Conservation (phyloP, 2,888 invertebrate species). For the Drosophila meridionalis region DNA sequence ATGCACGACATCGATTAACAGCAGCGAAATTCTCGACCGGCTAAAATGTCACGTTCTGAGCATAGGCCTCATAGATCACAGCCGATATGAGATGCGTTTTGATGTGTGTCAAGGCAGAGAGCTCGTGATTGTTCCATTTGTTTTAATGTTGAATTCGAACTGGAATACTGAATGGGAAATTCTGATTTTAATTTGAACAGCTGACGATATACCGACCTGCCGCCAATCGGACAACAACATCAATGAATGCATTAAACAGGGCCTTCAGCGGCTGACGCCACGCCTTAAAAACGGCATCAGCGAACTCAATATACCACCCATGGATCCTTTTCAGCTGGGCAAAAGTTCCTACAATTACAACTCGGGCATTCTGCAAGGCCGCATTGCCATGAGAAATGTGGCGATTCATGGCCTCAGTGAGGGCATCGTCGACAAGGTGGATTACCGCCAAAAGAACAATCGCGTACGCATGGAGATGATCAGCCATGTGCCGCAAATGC, state of each 20-base stretch:
- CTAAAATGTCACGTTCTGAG: constrained; percentile 69
- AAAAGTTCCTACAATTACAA: constrained; percentile 80
- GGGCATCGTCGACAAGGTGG: constrained; percentile 86
- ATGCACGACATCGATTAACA: constrained; percentile 46
- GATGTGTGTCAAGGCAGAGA: constrained; percentile 62
- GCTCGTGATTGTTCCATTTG: constrained; percentile 13
- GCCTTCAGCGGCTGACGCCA: constrained; percentile 86
- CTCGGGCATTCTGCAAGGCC: constrained; percentile 79
- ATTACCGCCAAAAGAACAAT: constrained; percentile 82
- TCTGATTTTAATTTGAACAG: constrained; percentile 41
- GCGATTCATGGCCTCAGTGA: constrained; percentile 86
- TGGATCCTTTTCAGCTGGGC: constrained; percentile 82
- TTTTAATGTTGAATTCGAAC: background rate
- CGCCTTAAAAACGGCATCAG: constrained; percentile 82
- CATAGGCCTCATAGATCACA: constrained; percentile 54
- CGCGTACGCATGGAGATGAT: constrained; percentile 87
- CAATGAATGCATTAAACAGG: constrained; percentile 87
- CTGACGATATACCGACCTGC: constrained; percentile 86
- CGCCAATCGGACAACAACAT: constrained; percentile 87
- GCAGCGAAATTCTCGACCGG: constrained; percentile 40
- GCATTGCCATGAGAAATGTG: constrained; percentile 85
- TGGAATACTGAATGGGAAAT: constrained; percentile 16
- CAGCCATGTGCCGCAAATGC: constrained; percentile 86
- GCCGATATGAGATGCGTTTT: constrained; percentile 43
- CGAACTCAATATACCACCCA: constrained; percentile 81